phyloP scores from a whole-genome alignment of 2,888 invertebrate genomes.

The Heliconius cydno region DNA sequence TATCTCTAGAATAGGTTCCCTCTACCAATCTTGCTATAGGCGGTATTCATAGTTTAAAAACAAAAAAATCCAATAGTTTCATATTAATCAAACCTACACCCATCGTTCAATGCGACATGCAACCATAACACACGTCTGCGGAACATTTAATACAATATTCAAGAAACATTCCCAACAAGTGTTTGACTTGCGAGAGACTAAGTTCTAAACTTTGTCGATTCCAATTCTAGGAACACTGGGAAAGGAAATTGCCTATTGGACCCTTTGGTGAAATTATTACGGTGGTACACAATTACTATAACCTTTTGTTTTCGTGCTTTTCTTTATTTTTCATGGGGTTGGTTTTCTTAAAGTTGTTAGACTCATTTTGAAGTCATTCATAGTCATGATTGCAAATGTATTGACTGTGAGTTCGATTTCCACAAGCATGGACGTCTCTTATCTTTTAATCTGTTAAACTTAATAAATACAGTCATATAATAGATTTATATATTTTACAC shows the following conservation, averaged over 20 bases:
- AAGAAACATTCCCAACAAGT: slow-evolving; percentile 15
- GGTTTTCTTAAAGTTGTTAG: too few species aligned
- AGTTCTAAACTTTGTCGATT: slow-evolving; percentile 23
- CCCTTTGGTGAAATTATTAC: slow-evolving; percentile 14
- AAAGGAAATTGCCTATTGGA: slow-evolving; percentile 26
- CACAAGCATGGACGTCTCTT: too few species aligned
- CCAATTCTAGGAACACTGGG: slow-evolving; percentile 22
- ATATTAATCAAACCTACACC: background rate
- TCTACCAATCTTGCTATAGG: too few species aligned
- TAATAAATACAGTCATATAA: too few species aligned
- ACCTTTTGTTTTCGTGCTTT: background rate
- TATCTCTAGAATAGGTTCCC: background rate
- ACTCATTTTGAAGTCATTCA: too few species aligned
- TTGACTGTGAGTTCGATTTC: too few species aligned
- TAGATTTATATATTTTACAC: too few species aligned
- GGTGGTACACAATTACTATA: slow-evolving; percentile 4
- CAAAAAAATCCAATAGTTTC: background rate
- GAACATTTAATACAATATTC: slow-evolving; percentile 23
- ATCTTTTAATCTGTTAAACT: too few species aligned
- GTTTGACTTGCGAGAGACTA: slow-evolving; percentile 22
- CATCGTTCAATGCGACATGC: background rate
- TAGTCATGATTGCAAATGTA: too few species aligned
- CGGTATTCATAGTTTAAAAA: background rate
- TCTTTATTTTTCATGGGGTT: too few species aligned
- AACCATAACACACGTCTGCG: background rate